Evolutionary conservation across 2,888 invertebrate species (phyloP).

Genomic region (Syritta pipiens): DNA sequence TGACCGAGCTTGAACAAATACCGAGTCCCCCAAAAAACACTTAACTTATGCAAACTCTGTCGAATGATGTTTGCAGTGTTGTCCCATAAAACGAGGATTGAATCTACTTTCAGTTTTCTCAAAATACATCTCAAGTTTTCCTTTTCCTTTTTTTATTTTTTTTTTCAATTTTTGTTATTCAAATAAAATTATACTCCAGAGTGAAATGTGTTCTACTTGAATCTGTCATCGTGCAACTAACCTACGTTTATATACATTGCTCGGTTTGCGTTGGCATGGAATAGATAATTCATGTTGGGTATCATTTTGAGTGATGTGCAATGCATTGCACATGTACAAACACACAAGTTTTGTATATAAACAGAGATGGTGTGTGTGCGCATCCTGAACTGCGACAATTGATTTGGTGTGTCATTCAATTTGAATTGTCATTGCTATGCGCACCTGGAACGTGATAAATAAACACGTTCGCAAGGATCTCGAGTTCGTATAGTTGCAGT

Average conservation of each 20-base stretch:
- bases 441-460: slow-evolving; percentile 2
- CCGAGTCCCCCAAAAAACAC: neutral
- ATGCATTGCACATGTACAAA: too few species aligned
- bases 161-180: neutral
- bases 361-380: slow-evolving; percentile 10
- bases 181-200: slow-evolving; percentile 11
- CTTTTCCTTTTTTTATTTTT: too few species aligned
- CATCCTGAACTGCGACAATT: slow-evolving; percentile 11
- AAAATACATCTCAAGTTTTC: neutral
- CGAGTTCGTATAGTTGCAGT: too few species aligned
- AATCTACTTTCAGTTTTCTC: neutral
- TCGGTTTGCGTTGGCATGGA: neutral
- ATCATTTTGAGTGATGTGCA: slow-evolving; percentile 5
- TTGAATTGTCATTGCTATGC: slow-evolving; percentile 2
- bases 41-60: slow-evolving; percentile 1
- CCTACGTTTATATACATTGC: neutral
- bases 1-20: neutral
- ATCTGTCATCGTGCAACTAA: neutral
- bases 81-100: neutral
- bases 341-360: neutral
- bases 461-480: neutral
- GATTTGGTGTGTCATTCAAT: slow-evolving; percentile 16
- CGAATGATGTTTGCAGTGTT: neutral
- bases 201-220: neutral
- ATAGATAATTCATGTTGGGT: slow-evolving; percentile 6